A percentile compares a stretch with the other conserved stretches of the same genome.
These are phyloP conservation scores for Acronicta aceris DNA, from an alignment of 2,888 invertebrate species.

Conservation along the genomic window DNA sequence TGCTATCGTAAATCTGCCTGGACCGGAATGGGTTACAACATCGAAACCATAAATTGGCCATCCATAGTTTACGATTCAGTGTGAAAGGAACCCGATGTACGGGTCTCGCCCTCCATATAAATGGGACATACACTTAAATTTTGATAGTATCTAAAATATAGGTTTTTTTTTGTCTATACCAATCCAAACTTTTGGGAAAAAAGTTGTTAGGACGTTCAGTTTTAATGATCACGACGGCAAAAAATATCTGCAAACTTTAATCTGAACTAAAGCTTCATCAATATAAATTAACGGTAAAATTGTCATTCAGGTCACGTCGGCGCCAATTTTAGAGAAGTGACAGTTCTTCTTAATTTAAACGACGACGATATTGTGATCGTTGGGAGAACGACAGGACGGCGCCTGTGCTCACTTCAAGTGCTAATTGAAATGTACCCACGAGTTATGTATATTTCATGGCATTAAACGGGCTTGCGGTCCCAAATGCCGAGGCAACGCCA, in stretches of 20 bases:
- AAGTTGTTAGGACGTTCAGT: constrained; percentile 1
- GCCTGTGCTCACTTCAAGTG: constrained; percentile 57
- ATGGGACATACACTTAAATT: constrained; percentile 66
- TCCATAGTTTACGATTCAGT: constrained; percentile 84
- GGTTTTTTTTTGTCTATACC: too few species aligned
- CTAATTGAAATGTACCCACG: constrained; percentile 72
- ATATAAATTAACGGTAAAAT: constrained; percentile 51
- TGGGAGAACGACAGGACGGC: constrained; percentile 51
- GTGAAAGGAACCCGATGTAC: constrained; percentile 75
- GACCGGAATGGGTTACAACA: constrained; percentile 81
- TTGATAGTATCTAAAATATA: constrained; percentile 37
- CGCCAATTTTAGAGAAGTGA: constrained; percentile 53
- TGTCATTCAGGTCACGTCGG: constrained; percentile 52
- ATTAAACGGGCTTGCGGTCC: constrained; percentile 67
- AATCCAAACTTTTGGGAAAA: too few species aligned
- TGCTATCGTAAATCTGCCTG: constrained; percentile 83
- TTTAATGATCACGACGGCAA: constrained; percentile 34
- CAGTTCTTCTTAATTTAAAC: constrained; percentile 58
- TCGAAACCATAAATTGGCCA: constrained; percentile 84
- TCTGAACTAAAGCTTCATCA: constrained; percentile 45
- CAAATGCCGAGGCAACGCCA: constrained; percentile 54
- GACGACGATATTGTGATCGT: constrained; percentile 44
- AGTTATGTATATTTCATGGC: constrained; percentile 73
- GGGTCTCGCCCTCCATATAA: constrained; percentile 64
- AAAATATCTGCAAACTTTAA: constrained; percentile 35